Evolutionary conservation across 2,797 vertebrate genomes (phyloP), one percentile per base, ranked within the genome.

Genomic region (Anas flavirostris): DNA sequence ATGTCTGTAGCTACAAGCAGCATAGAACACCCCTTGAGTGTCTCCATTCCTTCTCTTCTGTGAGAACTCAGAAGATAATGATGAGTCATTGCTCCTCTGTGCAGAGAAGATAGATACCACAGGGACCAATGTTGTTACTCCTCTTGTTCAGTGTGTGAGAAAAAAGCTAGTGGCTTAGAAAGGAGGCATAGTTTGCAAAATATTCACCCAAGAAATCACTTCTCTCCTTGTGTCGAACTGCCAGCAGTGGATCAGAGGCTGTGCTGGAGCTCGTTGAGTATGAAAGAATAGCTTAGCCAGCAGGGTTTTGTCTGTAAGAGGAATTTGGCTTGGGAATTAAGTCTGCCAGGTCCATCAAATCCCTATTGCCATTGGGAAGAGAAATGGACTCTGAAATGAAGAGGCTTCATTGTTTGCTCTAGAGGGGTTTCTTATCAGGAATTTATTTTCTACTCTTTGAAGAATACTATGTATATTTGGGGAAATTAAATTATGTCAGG

Each of bases 291-390:
- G 79, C 76, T 93, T 95, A 94, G 82, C 89, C 76, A 96, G 82
- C 82, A 90, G 82, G 79, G 77, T 58, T 96, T 93, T 91, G 41
- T 92, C 82, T 92, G 44, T 75, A 92, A 66, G 79, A 93, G 55
- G 91, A 93, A 90, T 92, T 72, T 93, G 91, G 90, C 87, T 92
- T 95, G 94, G 90, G 93, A 96, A 90, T 95, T 86, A 90, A 83
- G 82, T 69, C 80, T 94, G 76, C 90, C 85, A 86, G 91, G 87
- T 86, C 87, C 85, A 88, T 90, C 75, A 85, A 91, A 95, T 92
- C 81, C 46, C 60, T 86, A 18, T 63, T 67, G 85, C 94, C 48
- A 88, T 74, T 82, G 53, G 39, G 91, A 96, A 75, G 35, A 93
- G 41, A 89, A 91, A 94, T 6, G 9, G 90, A 53, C 67, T 94